Evolutionary conservation across 2,797 vertebrate species (phyloP).

Genomic region (Labroides dimidiatus): DNA sequence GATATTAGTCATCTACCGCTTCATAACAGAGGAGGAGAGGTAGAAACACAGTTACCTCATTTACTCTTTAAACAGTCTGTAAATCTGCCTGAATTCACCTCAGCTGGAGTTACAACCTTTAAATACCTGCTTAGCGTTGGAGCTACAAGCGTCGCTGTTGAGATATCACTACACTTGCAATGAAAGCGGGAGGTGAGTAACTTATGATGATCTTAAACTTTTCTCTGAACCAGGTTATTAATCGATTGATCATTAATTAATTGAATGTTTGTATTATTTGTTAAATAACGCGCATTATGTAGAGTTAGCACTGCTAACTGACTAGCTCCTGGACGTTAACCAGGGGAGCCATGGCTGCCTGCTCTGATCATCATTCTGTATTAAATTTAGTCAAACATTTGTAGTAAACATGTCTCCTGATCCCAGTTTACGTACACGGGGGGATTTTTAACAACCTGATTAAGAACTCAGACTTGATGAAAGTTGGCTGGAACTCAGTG

Average conservation of each 20-base stretch:
- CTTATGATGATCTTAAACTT: not conserved
- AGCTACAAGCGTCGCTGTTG: slow-evolving; percentile 26
- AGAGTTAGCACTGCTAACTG: not conserved
- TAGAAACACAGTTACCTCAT: no score
- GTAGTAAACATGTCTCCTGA: rapidly evolving
- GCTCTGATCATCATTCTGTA: not conserved
- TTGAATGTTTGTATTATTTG: not conserved
- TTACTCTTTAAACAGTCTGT: not conserved
- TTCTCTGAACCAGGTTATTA: no score
- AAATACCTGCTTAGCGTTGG: slow-evolving; percentile 28
- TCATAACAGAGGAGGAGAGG: slow-evolving; percentile 3
- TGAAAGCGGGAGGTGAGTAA: slow-evolving; percentile 88
- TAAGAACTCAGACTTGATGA: not conserved
- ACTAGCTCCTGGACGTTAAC: slow-evolving; percentile 31
- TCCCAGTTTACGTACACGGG: rapidly evolving
- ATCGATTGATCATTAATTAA: no score
- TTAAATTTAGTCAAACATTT: not conserved
- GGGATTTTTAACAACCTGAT: not conserved
- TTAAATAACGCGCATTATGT: not conserved
- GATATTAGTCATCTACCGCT: slow-evolving; percentile 29
- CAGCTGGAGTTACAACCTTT: slow-evolving; percentile 20
- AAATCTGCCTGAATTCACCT: not conserved
- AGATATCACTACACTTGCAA: slow-evolving; percentile 73
- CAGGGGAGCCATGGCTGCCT: not conserved
- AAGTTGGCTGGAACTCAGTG: not conserved